phyloP scores from a whole-genome alignment of 2,888 invertebrate genomes.

The Gastracanthus pulcherrimus region DNA sequence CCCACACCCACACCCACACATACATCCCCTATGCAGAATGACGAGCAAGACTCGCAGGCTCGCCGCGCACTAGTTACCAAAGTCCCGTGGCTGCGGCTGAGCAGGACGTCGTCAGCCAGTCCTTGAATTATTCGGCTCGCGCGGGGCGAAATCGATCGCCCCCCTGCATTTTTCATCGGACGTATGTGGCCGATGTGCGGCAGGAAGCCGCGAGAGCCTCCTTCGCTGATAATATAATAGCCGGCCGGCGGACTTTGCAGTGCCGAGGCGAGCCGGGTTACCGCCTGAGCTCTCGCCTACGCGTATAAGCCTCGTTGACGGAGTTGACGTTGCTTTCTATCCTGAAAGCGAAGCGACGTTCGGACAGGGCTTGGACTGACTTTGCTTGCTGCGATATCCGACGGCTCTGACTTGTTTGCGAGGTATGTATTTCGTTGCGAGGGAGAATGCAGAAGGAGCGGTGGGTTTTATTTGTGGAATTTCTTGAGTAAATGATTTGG shows the following conservation, averaged over 20 bases:
- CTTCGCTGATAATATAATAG: constrained; percentile 26
- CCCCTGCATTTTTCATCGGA: constrained; percentile 47
- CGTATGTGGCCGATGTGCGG: not conserved
- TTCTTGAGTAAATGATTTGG: not conserved
- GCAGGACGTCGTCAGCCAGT: not conserved
- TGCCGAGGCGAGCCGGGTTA: no score
- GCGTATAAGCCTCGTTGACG: not conserved
- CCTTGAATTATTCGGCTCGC: constrained; percentile 44
- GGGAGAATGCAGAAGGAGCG: not conserved
- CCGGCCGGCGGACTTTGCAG: constrained; percentile 13
- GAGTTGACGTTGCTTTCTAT: not conserved
- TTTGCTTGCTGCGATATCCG: not conserved
- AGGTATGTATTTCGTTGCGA: not conserved
- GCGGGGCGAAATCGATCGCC: constrained; percentile 35
- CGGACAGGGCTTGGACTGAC: not conserved
- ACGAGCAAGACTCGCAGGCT: not conserved
- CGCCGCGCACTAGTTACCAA: not conserved
- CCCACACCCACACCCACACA: not conserved
- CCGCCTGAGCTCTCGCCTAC: not conserved
- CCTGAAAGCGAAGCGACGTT: not conserved
- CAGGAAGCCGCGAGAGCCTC: constrained; percentile 19
- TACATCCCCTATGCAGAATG: not conserved
- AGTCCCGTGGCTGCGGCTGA: not conserved
- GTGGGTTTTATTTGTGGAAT: not conserved
- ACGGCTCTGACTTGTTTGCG: not conserved